Percentiles rank a stretch among this genome's conserved stretches.
Evolutionary conservation across 2,888 invertebrate genomes (phyloP).

Genomic region (Apodemia duryi): DNA sequence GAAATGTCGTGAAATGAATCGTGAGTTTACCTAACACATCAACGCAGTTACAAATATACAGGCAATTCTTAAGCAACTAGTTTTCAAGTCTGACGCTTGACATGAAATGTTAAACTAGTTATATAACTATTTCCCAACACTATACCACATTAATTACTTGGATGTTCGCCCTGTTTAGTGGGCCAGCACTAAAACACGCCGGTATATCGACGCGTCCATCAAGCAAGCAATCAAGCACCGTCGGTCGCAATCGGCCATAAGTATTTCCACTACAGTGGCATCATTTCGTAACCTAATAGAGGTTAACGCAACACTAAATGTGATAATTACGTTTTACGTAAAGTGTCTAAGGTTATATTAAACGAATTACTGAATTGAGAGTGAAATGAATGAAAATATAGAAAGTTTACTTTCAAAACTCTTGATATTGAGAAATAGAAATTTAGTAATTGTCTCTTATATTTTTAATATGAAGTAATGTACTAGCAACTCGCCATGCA

Average conservation of each 20-base stretch:
- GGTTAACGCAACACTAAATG: slow-evolving; percentile 34
- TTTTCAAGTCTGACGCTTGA: slow-evolving; percentile 5
- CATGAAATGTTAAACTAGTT: slow-evolving; percentile 11
- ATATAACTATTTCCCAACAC: slow-evolving; percentile 11
- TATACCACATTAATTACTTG: slow-evolving; percentile 12
- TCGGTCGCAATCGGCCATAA: slow-evolving; percentile 28
- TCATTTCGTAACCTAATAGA: slow-evolving; percentile 39
- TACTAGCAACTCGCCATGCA: background rate
- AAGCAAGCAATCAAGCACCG: slow-evolving; percentile 23
- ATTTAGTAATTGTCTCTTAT: background rate
- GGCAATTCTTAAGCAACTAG: slow-evolving; percentile 8
- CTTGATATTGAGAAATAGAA: background rate
- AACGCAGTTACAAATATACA: slow-evolving; percentile 8
- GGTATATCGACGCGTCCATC: slow-evolving; percentile 6
- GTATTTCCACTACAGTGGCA: slow-evolving; percentile 35
- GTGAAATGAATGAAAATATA: slow-evolving; percentile 8
- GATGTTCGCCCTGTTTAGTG: slow-evolving; percentile 9
- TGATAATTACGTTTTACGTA: slow-evolving; percentile 20
- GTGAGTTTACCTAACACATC: slow-evolving; percentile 6
- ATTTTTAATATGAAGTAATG: background rate
- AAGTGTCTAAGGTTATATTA: slow-evolving; percentile 6
- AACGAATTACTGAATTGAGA: slow-evolving; percentile 1
- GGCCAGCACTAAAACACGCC: background rate
- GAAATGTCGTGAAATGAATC: background rate
- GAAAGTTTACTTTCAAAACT: slow-evolving; percentile 5